Base-by-base conservation (phyloP, 2,113 vertebrate genomes). In the Tichodroma muraria region DNA sequence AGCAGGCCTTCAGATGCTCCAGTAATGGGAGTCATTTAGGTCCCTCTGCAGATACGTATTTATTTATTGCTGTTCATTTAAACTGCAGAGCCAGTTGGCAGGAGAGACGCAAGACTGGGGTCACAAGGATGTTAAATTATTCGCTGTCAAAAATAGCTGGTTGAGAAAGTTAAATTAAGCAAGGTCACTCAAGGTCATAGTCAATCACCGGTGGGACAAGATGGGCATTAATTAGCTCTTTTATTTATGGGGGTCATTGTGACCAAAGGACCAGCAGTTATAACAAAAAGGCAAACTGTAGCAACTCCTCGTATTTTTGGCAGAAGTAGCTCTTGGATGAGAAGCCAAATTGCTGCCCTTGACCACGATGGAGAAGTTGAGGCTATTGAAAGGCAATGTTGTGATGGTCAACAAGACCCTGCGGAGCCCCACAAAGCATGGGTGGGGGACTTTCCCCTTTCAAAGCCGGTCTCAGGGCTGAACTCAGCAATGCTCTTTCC, bases 31-130 rank as follows among this genome's bases (percentile, higher is more conserved):
- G 89, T 93, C 91, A 82, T 96, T 94, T 90, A 76, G 80, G 93
- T 94, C 85, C 95, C 89, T 94, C 87, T 96, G 93, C 95, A 96
- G 95, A 96, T 95, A 95, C 68, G 88, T 95, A 94, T 96, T 96
- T 96, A 96, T 96, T 96, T 95, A 95, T 95, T 83, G 81, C 94
- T 70, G 71, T 94, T 94, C 79, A 73, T 95, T 96, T 91, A 82
- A 95, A 77, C 78, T 89, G 94, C 95, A 91, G 81, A 73, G 93
- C 91, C 89, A 89, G 91, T 95, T 95, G 93, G 94, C 87, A 96
- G 91, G 63, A 80, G 87, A 93, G 90, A 94, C 3, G 45, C 82
- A 64, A 93, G 90, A 8, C 80, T 15, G 47, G 90, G 95, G 96
- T 96, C 95, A 96, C 76, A 95, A 90, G 95, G 88, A 85, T 89